Evolutionary conservation across 2,888 invertebrate genomes (phyloP).

Genomic region (Pachydiplax longipennis): DNA sequence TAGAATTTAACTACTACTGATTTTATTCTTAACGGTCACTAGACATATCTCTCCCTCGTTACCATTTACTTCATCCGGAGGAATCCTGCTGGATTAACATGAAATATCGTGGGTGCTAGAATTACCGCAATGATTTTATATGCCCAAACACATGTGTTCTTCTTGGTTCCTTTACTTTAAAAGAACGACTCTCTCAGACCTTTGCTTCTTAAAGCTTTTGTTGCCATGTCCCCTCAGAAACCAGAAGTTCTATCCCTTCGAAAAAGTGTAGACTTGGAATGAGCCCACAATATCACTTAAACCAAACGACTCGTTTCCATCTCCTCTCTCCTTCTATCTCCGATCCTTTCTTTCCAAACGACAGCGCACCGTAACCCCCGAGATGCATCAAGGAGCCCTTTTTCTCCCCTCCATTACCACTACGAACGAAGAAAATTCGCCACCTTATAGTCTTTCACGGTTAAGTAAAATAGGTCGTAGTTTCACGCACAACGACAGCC

Average conservation of each 20-base stretch:
- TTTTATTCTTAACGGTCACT: no score
- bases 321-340: not conserved
- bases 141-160: no score
- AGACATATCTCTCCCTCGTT: not conserved
- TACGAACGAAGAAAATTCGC: not conserved
- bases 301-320: conserved; percentile 3
- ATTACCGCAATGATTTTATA: not conserved
- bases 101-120: no score
- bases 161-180: no score
- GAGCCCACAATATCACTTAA: conserved; percentile 27
- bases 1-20: no score
- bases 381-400: not conserved
- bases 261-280: not conserved
- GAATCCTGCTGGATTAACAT: no score
- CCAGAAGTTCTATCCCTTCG: not conserved
- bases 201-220: not conserved
- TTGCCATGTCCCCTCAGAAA: not conserved
- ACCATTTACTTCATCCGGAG: not conserved
- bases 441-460: no score
- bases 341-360: not conserved
- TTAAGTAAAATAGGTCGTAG: no score
- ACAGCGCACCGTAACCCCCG: not conserved
- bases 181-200: not conserved
- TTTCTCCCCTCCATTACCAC: not conserved
- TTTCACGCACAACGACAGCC: no score